phyloP scores from a whole-genome alignment of 2,888 invertebrate species.

The Sinotaia quadrata region DNA sequence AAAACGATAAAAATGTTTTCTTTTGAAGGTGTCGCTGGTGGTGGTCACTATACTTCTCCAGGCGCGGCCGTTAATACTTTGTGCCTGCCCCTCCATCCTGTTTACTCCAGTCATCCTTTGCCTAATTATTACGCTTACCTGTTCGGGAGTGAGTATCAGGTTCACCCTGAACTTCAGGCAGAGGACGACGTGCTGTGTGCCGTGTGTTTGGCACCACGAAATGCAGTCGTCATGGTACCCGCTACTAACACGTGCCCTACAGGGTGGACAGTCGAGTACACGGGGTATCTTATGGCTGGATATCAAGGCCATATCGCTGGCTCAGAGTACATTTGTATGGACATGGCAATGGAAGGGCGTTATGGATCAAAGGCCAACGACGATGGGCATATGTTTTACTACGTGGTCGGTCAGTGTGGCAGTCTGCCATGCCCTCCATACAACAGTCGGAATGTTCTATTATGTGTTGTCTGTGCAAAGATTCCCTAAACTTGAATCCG shows the following conservation, averaged over 20 bases:
- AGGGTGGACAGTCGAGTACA: not conserved
- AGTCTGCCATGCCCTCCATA: not conserved
- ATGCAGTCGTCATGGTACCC: not conserved
- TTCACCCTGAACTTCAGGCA: not conserved
- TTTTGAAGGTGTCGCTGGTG: not conserved
- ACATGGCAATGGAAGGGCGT: not conserved
- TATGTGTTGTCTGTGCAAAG: not conserved
- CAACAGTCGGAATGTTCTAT: not conserved
- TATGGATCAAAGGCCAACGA: not conserved
- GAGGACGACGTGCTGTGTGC: not conserved
- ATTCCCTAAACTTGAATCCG: too few species aligned
- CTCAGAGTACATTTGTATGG: not conserved
- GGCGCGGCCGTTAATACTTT: not conserved
- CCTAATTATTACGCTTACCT: not conserved
- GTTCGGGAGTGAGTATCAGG: not conserved
- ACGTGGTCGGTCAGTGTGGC: not conserved
- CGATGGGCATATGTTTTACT: not conserved
- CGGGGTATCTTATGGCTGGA: not conserved
- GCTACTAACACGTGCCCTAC: not conserved
- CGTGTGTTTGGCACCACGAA: not conserved
- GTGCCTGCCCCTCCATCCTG: not conserved
- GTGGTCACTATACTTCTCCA: not conserved
- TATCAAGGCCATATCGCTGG: not conserved
- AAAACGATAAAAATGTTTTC: too few species aligned
- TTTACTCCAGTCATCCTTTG: not conserved